Evolutionary conservation across 2,888 invertebrate genomes (phyloP).

Genomic region (Volucella inflata): DNA sequence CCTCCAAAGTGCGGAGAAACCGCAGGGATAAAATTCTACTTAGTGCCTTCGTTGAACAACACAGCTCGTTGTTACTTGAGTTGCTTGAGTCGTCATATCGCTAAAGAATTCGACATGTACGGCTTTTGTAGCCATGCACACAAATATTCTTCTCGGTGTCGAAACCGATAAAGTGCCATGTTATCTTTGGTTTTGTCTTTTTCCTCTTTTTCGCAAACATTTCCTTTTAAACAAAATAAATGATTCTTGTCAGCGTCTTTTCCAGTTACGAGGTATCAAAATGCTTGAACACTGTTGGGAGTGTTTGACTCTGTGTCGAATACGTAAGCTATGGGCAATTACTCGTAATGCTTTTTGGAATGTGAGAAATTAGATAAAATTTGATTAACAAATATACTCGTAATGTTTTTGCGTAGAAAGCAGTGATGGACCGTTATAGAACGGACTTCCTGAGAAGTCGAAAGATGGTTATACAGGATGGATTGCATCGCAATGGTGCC

Average conservation of each 20-base stretch:
- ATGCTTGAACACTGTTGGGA: no score
- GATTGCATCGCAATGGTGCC: background rate
- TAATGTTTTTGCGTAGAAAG: no score
- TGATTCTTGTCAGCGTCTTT: no score
- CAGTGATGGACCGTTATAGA: no score
- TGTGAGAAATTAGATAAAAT: background rate
- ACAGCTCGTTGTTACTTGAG: no score
- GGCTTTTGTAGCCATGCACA: no score
- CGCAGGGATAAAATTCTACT: background rate
- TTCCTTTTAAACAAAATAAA: no score
- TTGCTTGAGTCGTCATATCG: background rate
- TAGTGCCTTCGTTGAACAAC: background rate
- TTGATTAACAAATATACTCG: no score
- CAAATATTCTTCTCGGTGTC: background rate
- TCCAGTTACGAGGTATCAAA: no score
- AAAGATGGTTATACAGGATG: no score
- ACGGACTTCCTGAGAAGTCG: no score
- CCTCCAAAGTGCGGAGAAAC: slow-evolving; percentile 8
- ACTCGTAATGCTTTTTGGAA: background rate
- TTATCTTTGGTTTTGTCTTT: background rate
- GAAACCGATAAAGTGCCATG: background rate
- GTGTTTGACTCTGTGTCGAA: no score
- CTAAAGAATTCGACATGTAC: background rate
- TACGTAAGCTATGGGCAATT: background rate
- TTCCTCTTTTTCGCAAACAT: background rate